A percentile compares a stretch with the other conserved stretches of the same genome.
These are phyloP conservation scores for Sternotherus odoratus DNA, from an alignment of 2,797 vertebrate genomes.

Conservation along the genomic window DNA sequence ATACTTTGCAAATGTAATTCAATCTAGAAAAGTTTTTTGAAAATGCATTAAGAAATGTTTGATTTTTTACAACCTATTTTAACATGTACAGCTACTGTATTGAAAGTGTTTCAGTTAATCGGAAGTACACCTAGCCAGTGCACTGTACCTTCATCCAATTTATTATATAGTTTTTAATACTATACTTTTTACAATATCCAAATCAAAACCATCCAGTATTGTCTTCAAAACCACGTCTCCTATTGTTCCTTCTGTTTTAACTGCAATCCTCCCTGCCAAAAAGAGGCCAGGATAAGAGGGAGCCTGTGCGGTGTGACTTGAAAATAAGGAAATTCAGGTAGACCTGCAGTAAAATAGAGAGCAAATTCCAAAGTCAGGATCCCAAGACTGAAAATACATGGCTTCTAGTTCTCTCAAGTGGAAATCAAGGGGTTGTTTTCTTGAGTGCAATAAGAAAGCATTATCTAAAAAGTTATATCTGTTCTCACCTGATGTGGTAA, in stretches of 20 bases:
- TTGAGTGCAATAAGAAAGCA: background rate
- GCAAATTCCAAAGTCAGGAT: background rate
- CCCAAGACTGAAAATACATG: rapidly evolving
- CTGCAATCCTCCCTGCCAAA: background rate
- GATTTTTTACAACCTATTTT: background rate
- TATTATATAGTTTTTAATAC: background rate
- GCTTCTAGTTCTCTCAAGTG: background rate
- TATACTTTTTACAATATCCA: background rate
- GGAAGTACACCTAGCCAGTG: background rate
- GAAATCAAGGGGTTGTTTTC: background rate
- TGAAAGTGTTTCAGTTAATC: background rate
- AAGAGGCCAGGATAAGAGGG: background rate
- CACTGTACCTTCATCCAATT: background rate
- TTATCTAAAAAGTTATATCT: no score
- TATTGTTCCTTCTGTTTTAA: background rate
- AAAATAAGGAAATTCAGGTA: background rate
- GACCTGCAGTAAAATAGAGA: background rate
- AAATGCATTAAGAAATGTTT: background rate
- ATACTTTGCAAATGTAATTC: background rate
- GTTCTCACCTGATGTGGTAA: background rate
- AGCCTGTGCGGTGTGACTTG: background rate
- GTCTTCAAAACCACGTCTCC: rapidly evolving
- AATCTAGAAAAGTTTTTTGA: background rate
- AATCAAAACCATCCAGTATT: background rate
- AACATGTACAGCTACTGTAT: background rate